phyloP scores from a whole-genome alignment of 2,888 invertebrate species.

The Anoplius nigerrimus region DNA sequence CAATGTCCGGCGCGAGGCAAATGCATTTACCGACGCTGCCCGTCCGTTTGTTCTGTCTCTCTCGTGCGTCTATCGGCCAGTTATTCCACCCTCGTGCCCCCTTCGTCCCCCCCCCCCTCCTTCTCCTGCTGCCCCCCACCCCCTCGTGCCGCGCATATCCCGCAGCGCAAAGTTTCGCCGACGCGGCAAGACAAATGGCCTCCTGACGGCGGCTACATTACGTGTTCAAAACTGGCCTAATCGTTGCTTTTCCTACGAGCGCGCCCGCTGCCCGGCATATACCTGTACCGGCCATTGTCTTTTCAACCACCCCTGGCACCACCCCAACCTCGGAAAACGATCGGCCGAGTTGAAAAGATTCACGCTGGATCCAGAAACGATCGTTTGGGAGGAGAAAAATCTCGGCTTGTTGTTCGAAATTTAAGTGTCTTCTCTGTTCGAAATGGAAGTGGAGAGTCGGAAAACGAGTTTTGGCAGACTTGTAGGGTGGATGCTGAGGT shows the following conservation, averaged over 20 bases:
- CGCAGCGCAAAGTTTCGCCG: slow-evolving; percentile 69
- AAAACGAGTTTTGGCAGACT: no score
- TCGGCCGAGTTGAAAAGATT: slow-evolving; percentile 40
- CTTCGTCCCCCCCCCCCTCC: slow-evolving; percentile 12
- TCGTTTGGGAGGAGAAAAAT: no score
- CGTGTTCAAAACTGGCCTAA: slow-evolving; percentile 72
- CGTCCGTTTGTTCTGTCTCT: neutral
- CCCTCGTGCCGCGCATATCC: slow-evolving; percentile 61
- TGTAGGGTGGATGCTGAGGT: no score
- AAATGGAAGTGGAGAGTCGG: no score
- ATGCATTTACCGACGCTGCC: neutral
- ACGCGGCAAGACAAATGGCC: slow-evolving; percentile 73
- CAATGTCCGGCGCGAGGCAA: no score
- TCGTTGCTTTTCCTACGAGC: slow-evolving; percentile 64
- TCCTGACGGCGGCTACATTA: slow-evolving; percentile 73
- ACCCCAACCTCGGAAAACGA: slow-evolving; percentile 1
- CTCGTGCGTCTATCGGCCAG: no score
- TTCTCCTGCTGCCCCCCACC: slow-evolving; percentile 36
- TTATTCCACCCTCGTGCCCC: slow-evolving; percentile 20
- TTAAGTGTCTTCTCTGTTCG: no score
- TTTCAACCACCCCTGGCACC: slow-evolving; percentile 27
- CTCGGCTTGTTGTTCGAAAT: no score
- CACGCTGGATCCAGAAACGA: slow-evolving; percentile 40
- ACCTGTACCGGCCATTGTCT: slow-evolving; percentile 39
- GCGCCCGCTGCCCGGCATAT: neutral